Conservation (phyloP, 2,113 vertebrate species). For the Oceanodroma tethys region DNA sequence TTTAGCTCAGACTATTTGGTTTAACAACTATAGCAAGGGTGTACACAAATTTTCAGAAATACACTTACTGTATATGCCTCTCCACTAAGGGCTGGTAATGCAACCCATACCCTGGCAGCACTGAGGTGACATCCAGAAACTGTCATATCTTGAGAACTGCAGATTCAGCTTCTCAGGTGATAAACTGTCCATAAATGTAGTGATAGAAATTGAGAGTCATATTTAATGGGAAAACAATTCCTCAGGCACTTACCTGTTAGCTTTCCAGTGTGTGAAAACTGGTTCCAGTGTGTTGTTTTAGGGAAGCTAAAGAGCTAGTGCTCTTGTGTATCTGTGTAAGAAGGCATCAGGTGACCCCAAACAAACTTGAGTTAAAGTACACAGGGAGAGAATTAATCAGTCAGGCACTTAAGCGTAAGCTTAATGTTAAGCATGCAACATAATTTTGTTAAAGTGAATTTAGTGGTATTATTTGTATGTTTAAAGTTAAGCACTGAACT, state of each 20-base stretch:
- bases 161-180: not conserved
- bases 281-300: not conserved
- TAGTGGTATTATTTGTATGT: not conserved
- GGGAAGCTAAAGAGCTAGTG: not conserved
- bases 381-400: not conserved
- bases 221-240: not conserved
- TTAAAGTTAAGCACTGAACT: conserved; percentile 15
- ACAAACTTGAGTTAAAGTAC: not conserved
- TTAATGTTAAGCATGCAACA: not conserved
- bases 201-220: not conserved
- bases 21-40: not conserved
- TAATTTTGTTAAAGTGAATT: not conserved
- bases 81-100: not conserved
- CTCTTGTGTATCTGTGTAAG: not conserved
- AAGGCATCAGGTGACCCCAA: not conserved
- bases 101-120: not conserved
- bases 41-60: not conserved
- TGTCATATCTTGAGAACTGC: not conserved
- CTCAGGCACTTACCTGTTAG: not conserved
- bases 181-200: not conserved
- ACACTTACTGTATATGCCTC: not conserved
- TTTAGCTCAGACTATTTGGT: not conserved
- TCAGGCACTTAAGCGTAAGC: not conserved
- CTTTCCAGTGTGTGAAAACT: not conserved
- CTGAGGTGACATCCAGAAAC: not conserved